Evolutionary conservation across 2,797 vertebrate species (phyloP), one percentile per base, ranked within the genome.

Genomic region (Scolopax rusticola): DNA sequence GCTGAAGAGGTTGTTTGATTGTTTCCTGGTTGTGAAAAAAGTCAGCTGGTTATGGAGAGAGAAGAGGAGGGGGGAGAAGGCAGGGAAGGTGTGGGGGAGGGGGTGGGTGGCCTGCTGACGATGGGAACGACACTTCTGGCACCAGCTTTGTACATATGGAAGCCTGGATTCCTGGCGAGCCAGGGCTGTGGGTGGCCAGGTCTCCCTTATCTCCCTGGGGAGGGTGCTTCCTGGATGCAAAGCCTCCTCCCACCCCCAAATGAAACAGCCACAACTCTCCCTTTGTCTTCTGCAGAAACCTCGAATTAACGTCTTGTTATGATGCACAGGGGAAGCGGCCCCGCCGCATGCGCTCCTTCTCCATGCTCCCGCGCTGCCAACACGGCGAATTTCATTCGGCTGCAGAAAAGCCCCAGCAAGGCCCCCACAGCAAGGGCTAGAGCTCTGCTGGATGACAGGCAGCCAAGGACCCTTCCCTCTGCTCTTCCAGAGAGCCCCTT

Each of bases 21-120:
- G 87, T 96, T 93, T 96, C 92, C 91, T 81, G 79, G 94, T 94
- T 81, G 89, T 91, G 94, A 87, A 79, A 82, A 67, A 64, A 87
- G 87, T 95, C 96, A 95, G 91, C 94, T 95, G 94, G 93, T 87
- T 88, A 30, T 24, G 36, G 59, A 47, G 89, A 1, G 28, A 75
- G 67, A 30, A 33, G 59, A 82, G 86, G 40, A 80, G 92, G 84
- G 90, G 89, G 76, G 67, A 82, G 79, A 59, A 93, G 27, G 48
- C 56, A 18, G 57, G 56, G 71, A 75, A 89, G 84, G 60, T 48
- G 77, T 43, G 36, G 48, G 69, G 64, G 50, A 56, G 33, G 47
- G 64, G 33, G 30, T 14, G 45, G 88, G 40, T 38, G 73, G 71
- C 71, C 77, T 65, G 60, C 59, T 70, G 71, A 79, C 0, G 15